Conservation (phyloP, 2,888 invertebrate species). For the Platycheirus rosarum region DNA sequence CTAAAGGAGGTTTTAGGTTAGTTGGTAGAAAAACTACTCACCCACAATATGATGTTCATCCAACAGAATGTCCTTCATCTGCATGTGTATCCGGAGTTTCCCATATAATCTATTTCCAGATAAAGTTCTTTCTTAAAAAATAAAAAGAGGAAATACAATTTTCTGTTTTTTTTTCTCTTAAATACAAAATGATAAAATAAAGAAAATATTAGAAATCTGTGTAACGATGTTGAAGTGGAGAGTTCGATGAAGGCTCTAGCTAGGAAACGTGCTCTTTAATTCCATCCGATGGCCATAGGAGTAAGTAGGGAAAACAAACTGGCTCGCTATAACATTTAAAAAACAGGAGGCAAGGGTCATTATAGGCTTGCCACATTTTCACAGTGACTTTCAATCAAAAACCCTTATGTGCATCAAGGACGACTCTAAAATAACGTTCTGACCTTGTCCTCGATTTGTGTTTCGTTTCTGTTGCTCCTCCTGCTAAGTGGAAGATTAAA, state of each 20-base stretch:
- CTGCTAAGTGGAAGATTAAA: constrained; percentile 13
- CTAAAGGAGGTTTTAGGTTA: constrained; percentile 58
- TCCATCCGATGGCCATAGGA: not conserved
- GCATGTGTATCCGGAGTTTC: constrained; percentile 89
- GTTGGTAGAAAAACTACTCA: constrained; percentile 82
- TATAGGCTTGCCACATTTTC: constrained; percentile 41
- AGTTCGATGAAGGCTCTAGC: constrained; percentile 9
- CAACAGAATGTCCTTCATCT: constrained; percentile 90
- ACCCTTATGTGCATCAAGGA: constrained; percentile 37
- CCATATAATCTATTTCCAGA: constrained; percentile 82
- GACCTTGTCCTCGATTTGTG: constrained; percentile 63
- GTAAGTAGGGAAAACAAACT: no score
- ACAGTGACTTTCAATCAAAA: constrained; percentile 67
- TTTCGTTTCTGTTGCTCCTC: constrained; percentile 8
- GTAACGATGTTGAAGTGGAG: constrained; percentile 48
- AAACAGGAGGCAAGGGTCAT: no score
- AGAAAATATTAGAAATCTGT: not conserved
- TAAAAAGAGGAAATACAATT: constrained; percentile 1
- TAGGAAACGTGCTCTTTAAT: not conserved
- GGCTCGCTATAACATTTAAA: constrained; percentile 37
- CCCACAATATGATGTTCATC: constrained; percentile 91
- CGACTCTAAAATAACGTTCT: constrained; percentile 39
- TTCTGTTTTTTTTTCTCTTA: constrained; percentile 12
- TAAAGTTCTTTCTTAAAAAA: constrained; percentile 36
- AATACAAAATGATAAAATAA: constrained; percentile 17